Evolutionary conservation across 2,888 invertebrate genomes (phyloP), one percentile per base, ranked within the genome.

Genomic region (Pollenia amentaria): DNA sequence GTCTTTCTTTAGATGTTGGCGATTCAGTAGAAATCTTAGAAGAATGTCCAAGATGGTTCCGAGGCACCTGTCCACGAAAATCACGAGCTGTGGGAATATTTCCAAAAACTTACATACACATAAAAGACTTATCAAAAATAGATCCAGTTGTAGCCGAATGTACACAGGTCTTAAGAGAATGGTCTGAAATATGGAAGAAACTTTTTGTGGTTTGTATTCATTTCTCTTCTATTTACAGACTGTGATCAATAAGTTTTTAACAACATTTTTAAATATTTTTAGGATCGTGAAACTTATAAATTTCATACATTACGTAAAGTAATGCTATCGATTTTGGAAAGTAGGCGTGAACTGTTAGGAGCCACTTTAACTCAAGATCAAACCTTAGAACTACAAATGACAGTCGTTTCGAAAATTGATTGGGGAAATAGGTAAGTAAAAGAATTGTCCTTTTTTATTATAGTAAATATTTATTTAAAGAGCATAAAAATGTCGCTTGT

Each of bases 291-390:
- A 92, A 95, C 95, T 3, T 97, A 97, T 94, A 96, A 97, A 92
- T 97, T 98, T 94, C 96, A 96, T 88, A 96, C 97, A 0, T 95
- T 99, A 69, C 95, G 97, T 40, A 97, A 97, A 91, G 98, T 98
- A 77, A 99, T 99, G 97, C 94, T 97, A 79, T 98, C 98, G 90
- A 94, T 99, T 89, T 94, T 98, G 89, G 97, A 97, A 92, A 97
- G 97, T 94, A 94, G 98, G 55, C 94, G 97, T 65, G 97, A 97
- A 89, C 94, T 99, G 21, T 94, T 98, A 21, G 96, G 97, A 12
- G 97, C 98, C 8, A 98, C 98, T 0, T 94, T 98, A 81, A 98
- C 99, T 0, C 97, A 97, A 91, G 98, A 98, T 91, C 98, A 98
- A 93, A 97, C 97, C 1, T 94, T 96, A 85, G 98, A 98, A 88